Base-by-base conservation (phyloP, 2,113 vertebrate species). In the Pimephales promelas region DNA sequence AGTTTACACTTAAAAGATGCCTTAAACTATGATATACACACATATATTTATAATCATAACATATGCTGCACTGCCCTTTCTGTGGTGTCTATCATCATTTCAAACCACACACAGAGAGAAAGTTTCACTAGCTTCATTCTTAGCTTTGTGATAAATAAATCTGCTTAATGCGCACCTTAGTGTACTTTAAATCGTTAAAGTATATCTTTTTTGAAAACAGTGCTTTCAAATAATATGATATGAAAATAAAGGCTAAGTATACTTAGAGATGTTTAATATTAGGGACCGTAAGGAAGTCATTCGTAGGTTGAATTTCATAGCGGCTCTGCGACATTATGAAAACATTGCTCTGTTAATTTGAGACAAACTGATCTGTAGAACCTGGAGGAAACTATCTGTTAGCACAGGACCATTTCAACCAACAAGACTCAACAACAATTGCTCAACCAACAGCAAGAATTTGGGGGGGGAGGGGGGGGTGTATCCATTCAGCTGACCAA, bases 11-110 rank as follows among this genome's bases (percentile, higher is more conserved):
- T 28, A 73, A 28, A 73, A 49, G 14, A 8, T 4, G 24, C 7
- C 45, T 54, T 47, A 8, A n/a, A n/a, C n/a, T 72, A 5, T 5
- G 10, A 56, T 14, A 56, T 52, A 28, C 28, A 22, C 2, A 16
- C 36, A 57, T 64, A 49, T 47, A 59, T 77, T 8, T 57, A 59
- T 77, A 57, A 77, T 34, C 52, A 77, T n/a, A 77, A 77, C 54
- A 24, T 18, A 40, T 2, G 31, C 1, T 18, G 20, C 61, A 34
- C 5, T 54, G 5, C 18, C 52, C 18, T 54, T 6, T 31, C 59
- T 28, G 11, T 31, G 61, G 14, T 64, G 61, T 64, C 61, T 13
- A 64, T 18, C 26, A 62, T 7, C 10, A 49, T 49, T 49, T 49
- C 13, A 49, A 1, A 49, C 13, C 13, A 5, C 13, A 49, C 47